These are phyloP conservation scores for Diacarnus erythraeanus DNA, from an alignment of 37 sponge, comb jelly and placozoan species.

Conservation along the genomic window DNA sequence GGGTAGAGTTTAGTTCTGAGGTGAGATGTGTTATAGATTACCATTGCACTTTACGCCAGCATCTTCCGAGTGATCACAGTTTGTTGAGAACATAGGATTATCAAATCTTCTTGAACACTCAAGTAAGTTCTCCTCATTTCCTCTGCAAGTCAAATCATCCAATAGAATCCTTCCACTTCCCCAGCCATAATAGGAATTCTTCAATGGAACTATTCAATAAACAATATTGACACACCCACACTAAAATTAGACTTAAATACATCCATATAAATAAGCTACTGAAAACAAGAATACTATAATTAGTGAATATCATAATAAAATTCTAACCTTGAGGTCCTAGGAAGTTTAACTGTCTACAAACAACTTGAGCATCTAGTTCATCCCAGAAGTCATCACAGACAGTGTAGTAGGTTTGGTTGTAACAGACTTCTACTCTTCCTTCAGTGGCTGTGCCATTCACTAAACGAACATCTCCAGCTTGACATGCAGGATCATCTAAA, in stretches of 20 bases:
- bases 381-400: slow-evolving; percentile 1
- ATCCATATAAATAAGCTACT: neutral
- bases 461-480: neutral
- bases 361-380: neutral
- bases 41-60: neutral
- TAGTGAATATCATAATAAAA: neutral
- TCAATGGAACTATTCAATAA: neutral
- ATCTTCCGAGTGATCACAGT: slow-evolving; percentile 12
- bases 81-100: no score
- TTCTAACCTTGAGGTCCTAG: neutral
- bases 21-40: no score
- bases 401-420: neutral
- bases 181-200: neutral
- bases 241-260: neutral
- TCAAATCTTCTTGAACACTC: neutral
- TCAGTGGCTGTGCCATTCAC: neutral
- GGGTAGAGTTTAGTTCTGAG: no score
- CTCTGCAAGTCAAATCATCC: neutral
- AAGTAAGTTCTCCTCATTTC: neutral
- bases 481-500: neutral
- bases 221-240: no score
- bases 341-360: neutral
- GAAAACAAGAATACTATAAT: no score
- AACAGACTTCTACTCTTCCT: neutral
- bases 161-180: slow-evolving; percentile 4